A percentile compares a stretch with the other conserved stretches of the same genome.
These are phyloP conservation scores for Apeltes quadracus DNA, from an alignment of 2,113 vertebrate species.

Conservation along the genomic window DNA sequence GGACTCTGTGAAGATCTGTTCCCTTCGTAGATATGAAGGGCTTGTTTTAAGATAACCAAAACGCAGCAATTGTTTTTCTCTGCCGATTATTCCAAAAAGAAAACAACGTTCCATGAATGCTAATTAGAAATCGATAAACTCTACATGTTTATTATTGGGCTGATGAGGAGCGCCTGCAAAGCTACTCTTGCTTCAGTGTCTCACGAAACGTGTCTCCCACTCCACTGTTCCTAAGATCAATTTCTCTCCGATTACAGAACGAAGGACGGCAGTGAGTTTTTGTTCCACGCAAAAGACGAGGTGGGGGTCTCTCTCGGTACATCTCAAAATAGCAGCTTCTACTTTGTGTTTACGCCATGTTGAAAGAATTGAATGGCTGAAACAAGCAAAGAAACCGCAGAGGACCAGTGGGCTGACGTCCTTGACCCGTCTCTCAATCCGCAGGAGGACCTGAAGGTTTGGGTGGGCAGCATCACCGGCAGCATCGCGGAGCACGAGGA, in stretches of 20 bases:
- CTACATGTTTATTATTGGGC: background rate
- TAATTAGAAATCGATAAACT: background rate
- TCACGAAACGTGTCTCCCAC: background rate
- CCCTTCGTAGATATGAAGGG: background rate
- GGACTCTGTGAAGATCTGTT: background rate
- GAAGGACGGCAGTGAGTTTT: constrained; percentile 90
- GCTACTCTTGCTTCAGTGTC: background rate
- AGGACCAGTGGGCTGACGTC: background rate
- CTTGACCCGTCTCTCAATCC: constrained; percentile 12
- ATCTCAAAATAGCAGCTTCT: background rate
- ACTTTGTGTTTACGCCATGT: background rate
- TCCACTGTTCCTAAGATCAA: background rate
- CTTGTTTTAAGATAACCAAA: background rate
- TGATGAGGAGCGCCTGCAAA: background rate
- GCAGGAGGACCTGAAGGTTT: constrained; percentile 91
- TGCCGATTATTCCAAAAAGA: too few species aligned
- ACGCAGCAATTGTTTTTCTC: too few species aligned
- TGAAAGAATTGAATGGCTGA: background rate
- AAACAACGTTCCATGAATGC: too few species aligned
- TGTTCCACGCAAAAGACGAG: constrained; percentile 95
- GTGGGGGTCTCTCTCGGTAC: constrained; percentile 68
- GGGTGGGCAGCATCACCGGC: constrained; percentile 83
- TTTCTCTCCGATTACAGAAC: constrained; percentile 78
- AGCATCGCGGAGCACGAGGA: constrained; percentile 87
- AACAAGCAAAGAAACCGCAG: background rate